Conservation (phyloP, 1,140 invertebrate genomes). For the Leptinotarsa undecemlineata region DNA sequence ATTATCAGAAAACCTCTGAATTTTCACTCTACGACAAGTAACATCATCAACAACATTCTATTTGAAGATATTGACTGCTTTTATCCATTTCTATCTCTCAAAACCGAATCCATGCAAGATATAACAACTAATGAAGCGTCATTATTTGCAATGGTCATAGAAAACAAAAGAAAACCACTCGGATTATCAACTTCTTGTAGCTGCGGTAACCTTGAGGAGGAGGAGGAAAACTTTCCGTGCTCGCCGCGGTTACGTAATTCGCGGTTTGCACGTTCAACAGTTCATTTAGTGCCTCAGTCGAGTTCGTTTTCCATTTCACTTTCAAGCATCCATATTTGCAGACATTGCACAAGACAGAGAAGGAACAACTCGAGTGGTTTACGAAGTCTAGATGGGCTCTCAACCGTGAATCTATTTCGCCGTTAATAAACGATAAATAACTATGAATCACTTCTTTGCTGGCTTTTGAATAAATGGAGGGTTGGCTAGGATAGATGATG, state of each 20-base stretch:
- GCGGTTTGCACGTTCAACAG: neutral
- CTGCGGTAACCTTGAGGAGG: neutral
- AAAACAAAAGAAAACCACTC: too few relatives aligned
- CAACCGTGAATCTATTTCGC: conserved; percentile 12
- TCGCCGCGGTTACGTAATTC: neutral
- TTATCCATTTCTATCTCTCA: too few relatives aligned
- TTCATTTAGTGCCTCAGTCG: neutral
- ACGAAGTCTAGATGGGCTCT: conserved; percentile 16
- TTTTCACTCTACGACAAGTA: too few relatives aligned
- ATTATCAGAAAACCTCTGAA: too few relatives aligned
- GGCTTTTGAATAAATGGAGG: neutral
- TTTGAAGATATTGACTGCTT: too few relatives aligned
- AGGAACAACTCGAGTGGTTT: conserved; percentile 2
- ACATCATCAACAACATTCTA: too few relatives aligned
- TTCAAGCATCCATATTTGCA: neutral
- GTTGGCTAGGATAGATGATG: neutral
- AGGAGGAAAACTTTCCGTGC: conserved; percentile 1
- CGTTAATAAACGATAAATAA: conserved; percentile 11
- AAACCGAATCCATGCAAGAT: too few relatives aligned
- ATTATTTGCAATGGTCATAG: too few relatives aligned
- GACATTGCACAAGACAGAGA: conserved; percentile 8
- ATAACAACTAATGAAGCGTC: too few relatives aligned
- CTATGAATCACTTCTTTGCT: conserved; percentile 1
- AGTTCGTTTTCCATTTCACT: conserved; percentile 5
- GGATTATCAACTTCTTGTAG: neutral